phyloP scores from a whole-genome alignment of 1,140 invertebrate genomes.

The Brachionus asplanchnoidis region DNA sequence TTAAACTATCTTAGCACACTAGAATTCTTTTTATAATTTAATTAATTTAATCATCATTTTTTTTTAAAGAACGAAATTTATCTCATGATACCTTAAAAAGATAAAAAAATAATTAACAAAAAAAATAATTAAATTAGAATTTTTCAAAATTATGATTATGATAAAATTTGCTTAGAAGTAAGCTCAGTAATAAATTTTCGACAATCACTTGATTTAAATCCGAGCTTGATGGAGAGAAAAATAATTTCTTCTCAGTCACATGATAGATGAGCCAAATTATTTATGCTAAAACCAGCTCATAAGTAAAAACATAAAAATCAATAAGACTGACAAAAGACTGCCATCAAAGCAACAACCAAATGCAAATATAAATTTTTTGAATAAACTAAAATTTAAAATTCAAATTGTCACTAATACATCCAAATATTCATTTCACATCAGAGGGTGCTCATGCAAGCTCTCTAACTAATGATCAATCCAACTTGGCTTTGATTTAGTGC shows the following conservation, averaged over 20 bases:
- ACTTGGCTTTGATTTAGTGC: background rate
- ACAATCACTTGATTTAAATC: background rate
- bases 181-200: background rate
- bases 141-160: background rate
- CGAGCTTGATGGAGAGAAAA: background rate
- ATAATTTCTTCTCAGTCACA: background rate
- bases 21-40: too few species aligned
- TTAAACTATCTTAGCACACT: too few species aligned
- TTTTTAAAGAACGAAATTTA: too few species aligned
- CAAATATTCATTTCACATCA: background rate
- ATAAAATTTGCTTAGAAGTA: background rate
- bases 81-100: too few species aligned
- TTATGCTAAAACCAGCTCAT: background rate
- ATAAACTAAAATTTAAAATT: background rate
- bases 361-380: background rate
- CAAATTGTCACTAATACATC: background rate
- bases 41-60: too few species aligned
- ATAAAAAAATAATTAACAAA: too few species aligned
- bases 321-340: background rate
- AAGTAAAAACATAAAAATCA: background rate
- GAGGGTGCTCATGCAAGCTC: background rate
- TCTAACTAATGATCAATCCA: background rate
- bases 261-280: background rate
- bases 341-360: background rate
- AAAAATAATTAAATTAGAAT: background rate